phyloP scores from a whole-genome alignment of 2,113 vertebrate species.

The Lagopus leucura region DNA sequence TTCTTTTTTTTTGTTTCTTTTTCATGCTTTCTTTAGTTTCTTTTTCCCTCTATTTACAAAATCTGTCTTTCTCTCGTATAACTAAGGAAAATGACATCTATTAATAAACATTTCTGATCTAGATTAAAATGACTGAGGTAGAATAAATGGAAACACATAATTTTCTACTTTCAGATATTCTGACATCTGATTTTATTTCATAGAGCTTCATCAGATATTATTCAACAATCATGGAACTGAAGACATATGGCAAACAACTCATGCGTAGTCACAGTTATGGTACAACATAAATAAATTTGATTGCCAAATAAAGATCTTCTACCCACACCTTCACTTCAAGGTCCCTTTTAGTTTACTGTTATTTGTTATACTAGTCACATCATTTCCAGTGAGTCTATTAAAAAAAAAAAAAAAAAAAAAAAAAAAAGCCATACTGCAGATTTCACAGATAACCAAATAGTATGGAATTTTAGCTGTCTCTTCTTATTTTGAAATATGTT shows the following conservation, averaged over 20 bases:
- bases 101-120: not conserved
- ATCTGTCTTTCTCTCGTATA: not conserved
- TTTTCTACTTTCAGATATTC: not conserved
- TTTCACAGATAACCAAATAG: not conserved
- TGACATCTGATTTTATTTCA: not conserved
- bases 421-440: not conserved
- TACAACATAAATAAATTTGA: not conserved
- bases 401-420: not conserved
- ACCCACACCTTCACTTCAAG: not conserved
- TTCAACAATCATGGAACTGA: not conserved
- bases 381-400: not conserved
- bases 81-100: not conserved
- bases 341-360: not conserved
- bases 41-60: not conserved
- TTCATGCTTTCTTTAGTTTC: not conserved
- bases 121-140: not conserved
- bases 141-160: not conserved
- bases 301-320: not conserved
- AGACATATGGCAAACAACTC: not conserved
- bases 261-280: not conserved
- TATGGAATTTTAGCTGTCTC: not conserved
- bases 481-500: not conserved
- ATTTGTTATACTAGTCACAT: not conserved
- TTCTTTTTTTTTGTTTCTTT: not conserved
- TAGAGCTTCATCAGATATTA: not conserved